Evolutionary conservation across 2,797 vertebrate genomes (phyloP).

Genomic region (Ambastaia sidthimunki): DNA sequence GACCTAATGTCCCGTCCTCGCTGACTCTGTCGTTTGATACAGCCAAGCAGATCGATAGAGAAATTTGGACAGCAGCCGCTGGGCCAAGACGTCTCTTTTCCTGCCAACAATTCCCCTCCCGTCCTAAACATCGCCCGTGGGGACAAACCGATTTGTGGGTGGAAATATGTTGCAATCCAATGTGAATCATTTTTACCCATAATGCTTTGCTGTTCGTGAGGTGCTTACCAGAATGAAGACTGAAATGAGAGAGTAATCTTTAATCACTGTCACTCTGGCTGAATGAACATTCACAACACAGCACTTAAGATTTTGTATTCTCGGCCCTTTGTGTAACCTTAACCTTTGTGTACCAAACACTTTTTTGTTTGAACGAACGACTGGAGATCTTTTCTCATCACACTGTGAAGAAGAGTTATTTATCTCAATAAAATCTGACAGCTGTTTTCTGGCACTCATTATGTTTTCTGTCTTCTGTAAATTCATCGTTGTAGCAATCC

Average conservation of each 20-base stretch:
- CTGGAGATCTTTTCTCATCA: no score
- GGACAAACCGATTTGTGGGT: neutral
- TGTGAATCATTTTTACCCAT: slow-evolving; percentile 6
- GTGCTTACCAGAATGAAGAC: slow-evolving; percentile 4
- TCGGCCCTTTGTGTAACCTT: neutral
- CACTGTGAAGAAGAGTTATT: slow-evolving; percentile 50
- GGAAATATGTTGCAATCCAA: slow-evolving; percentile 5
- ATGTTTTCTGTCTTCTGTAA: neutral
- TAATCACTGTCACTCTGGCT: slow-evolving; percentile 2
- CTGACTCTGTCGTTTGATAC: slow-evolving; percentile 27
- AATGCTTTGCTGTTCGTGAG: neutral
- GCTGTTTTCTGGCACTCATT: slow-evolving; percentile 35
- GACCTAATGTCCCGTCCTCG: slow-evolving; percentile 10
- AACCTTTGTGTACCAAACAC: neutral
- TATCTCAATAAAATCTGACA: slow-evolving; percentile 35
- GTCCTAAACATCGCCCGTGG: neutral
- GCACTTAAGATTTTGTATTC: slow-evolving; percentile 13
- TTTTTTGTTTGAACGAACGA: neutral
- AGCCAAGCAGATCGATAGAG: slow-evolving; percentile 38
- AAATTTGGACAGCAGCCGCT: slow-evolving; percentile 36
- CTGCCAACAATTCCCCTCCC: slow-evolving; percentile 6
- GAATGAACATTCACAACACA: no score
- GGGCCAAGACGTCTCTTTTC: neutral
- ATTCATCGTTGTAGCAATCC: no score
- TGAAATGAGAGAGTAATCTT: slow-evolving; percentile 15